Conservation (phyloP, 2,888 invertebrate genomes). For the Leucophenga maculata region DNA sequence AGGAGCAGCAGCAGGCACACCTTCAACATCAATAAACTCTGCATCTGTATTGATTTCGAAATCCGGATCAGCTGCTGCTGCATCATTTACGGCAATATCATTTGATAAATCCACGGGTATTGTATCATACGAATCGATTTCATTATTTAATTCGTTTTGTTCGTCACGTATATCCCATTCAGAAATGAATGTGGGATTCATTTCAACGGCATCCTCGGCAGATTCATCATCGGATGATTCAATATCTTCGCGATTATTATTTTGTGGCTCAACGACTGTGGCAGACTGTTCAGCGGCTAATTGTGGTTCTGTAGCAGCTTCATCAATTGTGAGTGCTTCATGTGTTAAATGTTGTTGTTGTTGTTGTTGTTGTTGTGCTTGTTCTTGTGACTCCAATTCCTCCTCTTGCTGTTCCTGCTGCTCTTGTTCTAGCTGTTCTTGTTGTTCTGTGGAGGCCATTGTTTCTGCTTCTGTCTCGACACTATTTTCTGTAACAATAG, state of each 20-base stretch:
- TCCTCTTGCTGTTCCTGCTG: conserved; percentile 33
- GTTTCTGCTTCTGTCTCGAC: conserved; percentile 35
- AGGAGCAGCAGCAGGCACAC: conserved; percentile 13
- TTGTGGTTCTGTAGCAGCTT: conserved; percentile 29
- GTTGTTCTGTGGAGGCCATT: conserved; percentile 15
- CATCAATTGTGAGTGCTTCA: conserved; percentile 30
- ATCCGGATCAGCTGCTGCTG: conserved; percentile 63
- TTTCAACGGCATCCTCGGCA: conserved; percentile 42
- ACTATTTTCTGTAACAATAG: conserved; percentile 52
- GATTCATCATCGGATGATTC: conserved; percentile 64
- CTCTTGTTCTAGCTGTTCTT: conserved; percentile 36
- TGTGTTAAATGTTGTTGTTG: conserved; percentile 24
- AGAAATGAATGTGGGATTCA: conserved; percentile 62
- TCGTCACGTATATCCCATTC: conserved; percentile 62
- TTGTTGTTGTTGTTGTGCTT: conserved; percentile 41
- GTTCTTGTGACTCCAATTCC: conserved; percentile 57
- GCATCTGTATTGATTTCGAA: conserved; percentile 70
- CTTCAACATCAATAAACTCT: conserved; percentile 61
- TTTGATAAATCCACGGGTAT: conserved; percentile 70
- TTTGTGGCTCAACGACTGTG: conserved; percentile 25
- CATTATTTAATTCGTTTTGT: conserved; percentile 62
- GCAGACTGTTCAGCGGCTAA: conserved; percentile 41
- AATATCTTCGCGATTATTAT: conserved; percentile 62
- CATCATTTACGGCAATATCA: conserved; percentile 71
- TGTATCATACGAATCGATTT: conserved; percentile 65